Evolutionary conservation across 2,888 invertebrate species (phyloP).

Genomic region (Drosophila histrio): DNA sequence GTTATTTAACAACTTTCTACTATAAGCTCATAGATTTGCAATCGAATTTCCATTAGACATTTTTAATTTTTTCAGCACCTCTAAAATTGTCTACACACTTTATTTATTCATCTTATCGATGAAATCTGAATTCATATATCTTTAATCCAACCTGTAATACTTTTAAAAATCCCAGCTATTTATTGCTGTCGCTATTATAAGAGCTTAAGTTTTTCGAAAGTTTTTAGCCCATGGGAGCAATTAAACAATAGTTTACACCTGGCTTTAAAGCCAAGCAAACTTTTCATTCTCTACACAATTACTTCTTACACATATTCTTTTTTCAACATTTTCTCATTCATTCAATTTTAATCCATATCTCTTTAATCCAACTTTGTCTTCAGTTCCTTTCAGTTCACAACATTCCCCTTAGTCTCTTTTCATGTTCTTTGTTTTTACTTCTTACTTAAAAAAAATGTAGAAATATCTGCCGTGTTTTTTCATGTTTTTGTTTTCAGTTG

Average conservation of each 20-base stretch:
- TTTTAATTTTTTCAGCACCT: too few species aligned
- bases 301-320: neutral
- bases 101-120: too few species aligned
- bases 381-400: neutral
- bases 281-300: neutral
- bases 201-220: neutral
- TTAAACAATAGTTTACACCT: slow-evolving; percentile 6
- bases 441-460: slow-evolving; percentile 41
- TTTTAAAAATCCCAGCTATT: neutral
- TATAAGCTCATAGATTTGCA: too few species aligned
- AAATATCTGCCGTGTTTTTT: slow-evolving; percentile 39
- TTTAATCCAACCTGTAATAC: neutral
- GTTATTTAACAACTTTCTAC: too few species aligned
- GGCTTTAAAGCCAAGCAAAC: slow-evolving; percentile 5
- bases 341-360: slow-evolving; percentile 29
- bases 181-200: neutral
- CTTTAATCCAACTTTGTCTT: slow-evolving; percentile 52
- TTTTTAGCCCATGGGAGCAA: neutral
- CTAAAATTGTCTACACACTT: too few species aligned
- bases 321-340: too few species aligned
- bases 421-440: slow-evolving; percentile 52
- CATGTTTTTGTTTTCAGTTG: slow-evolving; percentile 32
- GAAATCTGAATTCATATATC: neutral
- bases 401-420: neutral
- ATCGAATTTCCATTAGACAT: too few species aligned